A percentile compares a stretch with the other conserved stretches of the same genome.
These are phyloP conservation scores for Drosophila bocqueti DNA, from an alignment of 1,140 invertebrate genomes.

Conservation along the genomic window DNA sequence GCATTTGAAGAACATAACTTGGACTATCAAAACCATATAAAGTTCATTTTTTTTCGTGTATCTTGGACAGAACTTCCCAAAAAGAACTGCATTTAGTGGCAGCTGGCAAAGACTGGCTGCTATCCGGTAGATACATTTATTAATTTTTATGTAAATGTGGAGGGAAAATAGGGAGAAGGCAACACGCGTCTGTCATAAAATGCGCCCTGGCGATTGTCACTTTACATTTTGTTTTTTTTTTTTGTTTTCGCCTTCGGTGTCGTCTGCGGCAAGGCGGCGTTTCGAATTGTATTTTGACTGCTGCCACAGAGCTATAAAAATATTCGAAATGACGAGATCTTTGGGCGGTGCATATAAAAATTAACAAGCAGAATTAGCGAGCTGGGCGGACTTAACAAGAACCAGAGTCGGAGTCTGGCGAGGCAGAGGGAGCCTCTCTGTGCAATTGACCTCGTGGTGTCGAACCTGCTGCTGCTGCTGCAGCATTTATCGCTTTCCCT, in stretches of 20 bases:
- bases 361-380: slow-evolving; percentile 62
- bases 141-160: slow-evolving; percentile 68
- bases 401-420: not conserved
- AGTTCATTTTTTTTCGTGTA: slow-evolving; percentile 1
- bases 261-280: slow-evolving; percentile 26
- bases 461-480: slow-evolving; percentile 32
- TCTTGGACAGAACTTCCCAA: slow-evolving; percentile 61
- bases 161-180: slow-evolving; percentile 10
- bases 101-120: slow-evolving; percentile 32
- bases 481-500: slow-evolving; percentile 35
- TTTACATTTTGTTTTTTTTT: slow-evolving; percentile 21
- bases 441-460: slow-evolving; percentile 60
- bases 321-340: slow-evolving; percentile 65
- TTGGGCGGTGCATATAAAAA: slow-evolving; percentile 39
- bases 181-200: slow-evolving; percentile 77
- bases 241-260: slow-evolving; percentile 35
- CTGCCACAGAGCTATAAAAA: slow-evolving; percentile 65
- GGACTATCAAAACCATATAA: not conserved
- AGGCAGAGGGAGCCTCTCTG: slow-evolving; percentile 19
- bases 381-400: slow-evolving; percentile 43
- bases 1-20: too few relatives aligned
- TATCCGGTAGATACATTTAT: slow-evolving; percentile 73
- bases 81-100: slow-evolving; percentile 47
- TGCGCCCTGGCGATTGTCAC: slow-evolving; percentile 59
- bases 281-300: slow-evolving; percentile 70